Conservation (phyloP, 2,888 invertebrate species). For the Prosopocoilus inquinatus region DNA sequence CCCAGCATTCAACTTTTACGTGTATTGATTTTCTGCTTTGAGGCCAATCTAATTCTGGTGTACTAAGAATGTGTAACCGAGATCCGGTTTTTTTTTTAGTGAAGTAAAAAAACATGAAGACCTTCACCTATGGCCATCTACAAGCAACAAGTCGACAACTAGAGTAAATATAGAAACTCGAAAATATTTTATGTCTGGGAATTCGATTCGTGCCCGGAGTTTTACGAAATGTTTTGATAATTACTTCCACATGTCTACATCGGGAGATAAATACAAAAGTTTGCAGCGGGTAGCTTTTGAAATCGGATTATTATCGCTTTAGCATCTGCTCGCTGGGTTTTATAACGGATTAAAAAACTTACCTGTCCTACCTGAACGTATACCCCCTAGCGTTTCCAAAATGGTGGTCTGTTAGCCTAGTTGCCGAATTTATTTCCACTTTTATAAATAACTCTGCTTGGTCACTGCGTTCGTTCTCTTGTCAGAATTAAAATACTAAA, state of each 20-base stretch:
- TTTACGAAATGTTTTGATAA: conserved; percentile 5
- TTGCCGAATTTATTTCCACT: conserved; percentile 1
- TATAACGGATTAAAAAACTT: conserved; percentile 31
- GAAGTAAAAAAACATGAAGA: conserved; percentile 28
- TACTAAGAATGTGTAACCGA: conserved; percentile 39
- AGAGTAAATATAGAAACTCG: too few species aligned
- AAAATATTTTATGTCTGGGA: too few species aligned
- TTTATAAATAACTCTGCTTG: too few species aligned
- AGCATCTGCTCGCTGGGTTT: conserved; percentile 8
- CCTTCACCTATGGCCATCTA: conserved; percentile 30
- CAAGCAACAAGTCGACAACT: neutral
- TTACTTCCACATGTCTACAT: conserved; percentile 10
- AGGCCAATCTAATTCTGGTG: neutral
- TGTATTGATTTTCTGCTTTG: neutral
- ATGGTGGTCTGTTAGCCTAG: conserved; percentile 10
- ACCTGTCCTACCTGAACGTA: conserved; percentile 37
- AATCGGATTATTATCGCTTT: conserved; percentile 12
- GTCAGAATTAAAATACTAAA: too few species aligned
- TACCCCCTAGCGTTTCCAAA: conserved; percentile 29
- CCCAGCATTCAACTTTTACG: neutral
- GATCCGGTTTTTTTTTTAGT: conserved; percentile 35
- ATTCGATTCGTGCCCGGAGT: too few species aligned
- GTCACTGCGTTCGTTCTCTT: too few species aligned
- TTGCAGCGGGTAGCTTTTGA: conserved; percentile 15
- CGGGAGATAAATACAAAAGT: conserved; percentile 6